phyloP scores from a whole-genome alignment of 2,888 invertebrate genomes.

The Lasioglossum figueresi region DNA sequence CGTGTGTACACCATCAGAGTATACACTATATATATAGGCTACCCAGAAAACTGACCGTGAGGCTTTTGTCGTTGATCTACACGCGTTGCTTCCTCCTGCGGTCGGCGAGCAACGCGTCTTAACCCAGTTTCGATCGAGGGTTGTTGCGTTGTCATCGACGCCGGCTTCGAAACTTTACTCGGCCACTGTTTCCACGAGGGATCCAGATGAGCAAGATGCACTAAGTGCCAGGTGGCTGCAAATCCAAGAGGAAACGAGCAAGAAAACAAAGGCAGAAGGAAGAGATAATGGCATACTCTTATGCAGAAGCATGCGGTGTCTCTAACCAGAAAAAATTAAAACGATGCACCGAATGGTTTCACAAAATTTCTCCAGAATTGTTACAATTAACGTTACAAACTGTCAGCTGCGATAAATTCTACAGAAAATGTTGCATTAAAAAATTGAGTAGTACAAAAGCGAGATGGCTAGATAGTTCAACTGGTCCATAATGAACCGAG shows the following conservation, averaged over 20 bases:
- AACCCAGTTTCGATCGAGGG: constrained; percentile 65
- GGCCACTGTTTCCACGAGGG: constrained; percentile 4
- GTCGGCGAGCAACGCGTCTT: constrained; percentile 40
- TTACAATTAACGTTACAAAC: background rate
- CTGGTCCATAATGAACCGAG: background rate
- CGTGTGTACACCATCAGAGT: constrained; percentile 13
- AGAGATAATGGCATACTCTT: background rate
- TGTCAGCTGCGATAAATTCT: too few relatives aligned
- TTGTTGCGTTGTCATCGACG: constrained; percentile 41
- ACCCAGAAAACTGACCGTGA: constrained; percentile 31
- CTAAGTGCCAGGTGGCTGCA: background rate
- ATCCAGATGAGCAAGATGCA: background rate
- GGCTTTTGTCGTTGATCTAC: constrained; percentile 17
- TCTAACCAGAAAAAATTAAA: background rate
- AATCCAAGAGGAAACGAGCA: background rate
- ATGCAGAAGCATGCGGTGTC: background rate
- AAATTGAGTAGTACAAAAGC: too few relatives aligned
- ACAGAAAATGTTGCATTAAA: too few relatives aligned
- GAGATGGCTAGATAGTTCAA: background rate
- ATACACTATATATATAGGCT: constrained; percentile 17
- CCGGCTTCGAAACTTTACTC: constrained; percentile 44
- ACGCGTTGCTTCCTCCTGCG: background rate
- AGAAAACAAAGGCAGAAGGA: background rate
- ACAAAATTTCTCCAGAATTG: too few relatives aligned
- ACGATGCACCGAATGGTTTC: too few relatives aligned